Evolutionary conservation across 2,797 vertebrate species (phyloP), one percentile per base, ranked within the genome.

Genomic region (Pseudochaenichthys georgianus): DNA sequence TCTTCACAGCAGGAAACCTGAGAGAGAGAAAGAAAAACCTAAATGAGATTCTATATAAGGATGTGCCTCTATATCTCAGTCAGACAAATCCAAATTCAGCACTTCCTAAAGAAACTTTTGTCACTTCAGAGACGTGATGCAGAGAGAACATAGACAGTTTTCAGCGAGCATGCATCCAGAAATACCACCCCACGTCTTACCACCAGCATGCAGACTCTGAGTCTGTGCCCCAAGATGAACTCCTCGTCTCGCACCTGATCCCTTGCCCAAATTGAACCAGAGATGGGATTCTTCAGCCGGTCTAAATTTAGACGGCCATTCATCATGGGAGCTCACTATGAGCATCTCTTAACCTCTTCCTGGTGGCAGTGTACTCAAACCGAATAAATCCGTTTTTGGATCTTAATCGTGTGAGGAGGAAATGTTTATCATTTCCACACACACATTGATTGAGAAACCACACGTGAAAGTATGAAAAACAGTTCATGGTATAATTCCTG

Each of bases 1-100:
- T 99, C 93, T 98, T 99, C 84, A 99, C 97, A 78, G 96, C 96
- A 81, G 97, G 98, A 95, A 99, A 99, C 92, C 98, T 99, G 89
- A 51, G 38, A 64, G 47, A 77, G n/a, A 38, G 2, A 52, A 6
- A 54, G 31, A 43, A 57, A 57, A 19, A 54, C 38, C 16, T 2
- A 62, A 69, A 82, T 78, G 28, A 76, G 54, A 41, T 59, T 75
- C 57, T 87, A 85, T 67, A 74, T 66, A 70, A 84, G 87, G 75
- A 75, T 45, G n/a, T n/a, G 48, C 17, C 31, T 23, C 55, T 72
- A 65, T 21, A 74, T 42, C 73, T 61, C 72, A 75, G 72, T n/a
- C 61, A 82, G 42, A 79, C 68, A 54, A 71, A 82, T 73, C 73
- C 65, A 50, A 82, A 75, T 77, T 86, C 80, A 75, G 61, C 81